Evolutionary conservation across 2,113 vertebrate species (phyloP), one percentile per base, ranked within the genome.

Genomic region (Notiomystis cincta): DNA sequence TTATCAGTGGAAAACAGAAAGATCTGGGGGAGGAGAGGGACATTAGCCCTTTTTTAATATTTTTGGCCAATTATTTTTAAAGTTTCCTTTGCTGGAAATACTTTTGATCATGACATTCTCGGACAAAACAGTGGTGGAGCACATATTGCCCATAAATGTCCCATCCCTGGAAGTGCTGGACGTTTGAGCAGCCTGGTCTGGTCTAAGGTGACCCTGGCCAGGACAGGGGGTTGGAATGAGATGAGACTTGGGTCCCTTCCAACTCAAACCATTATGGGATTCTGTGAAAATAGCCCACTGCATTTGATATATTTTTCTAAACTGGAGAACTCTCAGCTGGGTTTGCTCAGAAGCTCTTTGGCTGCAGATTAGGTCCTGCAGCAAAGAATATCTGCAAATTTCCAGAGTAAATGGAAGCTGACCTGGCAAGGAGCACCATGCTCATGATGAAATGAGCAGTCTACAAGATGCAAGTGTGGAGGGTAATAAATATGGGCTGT

Each of bases 101-200:
- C 5, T 73, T 88, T 53, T 1, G 2, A 6, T 50, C 3, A 6
- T 1, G 1, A 13, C 6, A 7, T 76, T 64, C 28, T 23, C n/a
- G 25, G n/a, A 42, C 5, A 13, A 58, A 79, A 28, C 9, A 40
- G 15, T 3, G 22, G 60, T 67, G 44, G 9, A 31, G 7, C 10
- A 5, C 14, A 1, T 14, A 42, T 10, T 69, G 51, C 42, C 37
- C 50, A 33, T 11, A 67, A 78, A 77, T 33, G 6, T 7, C 15
- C 22, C 18, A 33, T 21, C 27, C 18, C 27, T 83, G 31, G 27
- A 70, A 77, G 31, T 50, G 30, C 44, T 83, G 56, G 22, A 23
- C 1, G 0, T 62, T 70, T 42, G 64, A 77, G 15, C n/a, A 42
- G 5, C 10, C 31, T 50, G 19, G 10, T 48, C 25, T 56, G 33